These are phyloP conservation scores for Hirudinaria manillensis DNA, from an alignment of 2,888 invertebrate genomes.

Conservation along the genomic window DNA sequence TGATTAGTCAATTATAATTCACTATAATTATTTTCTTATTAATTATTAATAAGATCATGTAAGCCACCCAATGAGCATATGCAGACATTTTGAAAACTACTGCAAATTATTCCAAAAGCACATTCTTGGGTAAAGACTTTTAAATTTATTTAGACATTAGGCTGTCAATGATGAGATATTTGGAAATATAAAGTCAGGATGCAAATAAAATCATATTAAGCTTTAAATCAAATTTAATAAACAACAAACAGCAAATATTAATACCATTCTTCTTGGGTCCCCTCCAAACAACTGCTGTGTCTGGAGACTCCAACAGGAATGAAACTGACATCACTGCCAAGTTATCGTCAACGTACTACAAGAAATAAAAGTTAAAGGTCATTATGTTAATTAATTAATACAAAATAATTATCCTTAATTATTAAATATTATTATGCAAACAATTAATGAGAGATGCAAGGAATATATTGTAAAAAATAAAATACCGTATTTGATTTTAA, in stretches of 20 bases:
- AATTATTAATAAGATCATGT: background rate
- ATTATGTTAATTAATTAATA: background rate
- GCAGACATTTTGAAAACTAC: no score
- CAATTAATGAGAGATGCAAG: no score
- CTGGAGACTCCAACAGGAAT: slow-evolving; percentile 63
- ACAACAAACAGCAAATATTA: background rate
- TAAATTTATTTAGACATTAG: no score
- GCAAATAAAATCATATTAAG: background rate
- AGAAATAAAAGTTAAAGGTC: slow-evolving; percentile 41
- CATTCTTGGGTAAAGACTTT: no score
- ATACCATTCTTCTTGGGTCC: slow-evolving; percentile 93
- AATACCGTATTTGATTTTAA: no score
- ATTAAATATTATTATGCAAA: background rate
- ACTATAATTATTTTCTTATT: background rate
- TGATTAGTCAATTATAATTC: background rate
- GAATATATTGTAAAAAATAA: background rate
- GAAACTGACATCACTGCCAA: slow-evolving; percentile 94
- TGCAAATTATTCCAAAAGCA: no score
- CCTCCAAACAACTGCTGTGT: slow-evolving; percentile 97
- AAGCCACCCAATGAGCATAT: no score
- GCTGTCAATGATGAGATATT: no score
- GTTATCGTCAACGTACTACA: slow-evolving; percentile 78
- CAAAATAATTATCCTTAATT: background rate
- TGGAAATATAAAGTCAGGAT: no score
- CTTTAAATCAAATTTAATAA: background rate